These are phyloP conservation scores for Bolinopsis microptera DNA, from an alignment of 37 sponge, comb jelly and placozoan species.

Conservation along the genomic window DNA sequence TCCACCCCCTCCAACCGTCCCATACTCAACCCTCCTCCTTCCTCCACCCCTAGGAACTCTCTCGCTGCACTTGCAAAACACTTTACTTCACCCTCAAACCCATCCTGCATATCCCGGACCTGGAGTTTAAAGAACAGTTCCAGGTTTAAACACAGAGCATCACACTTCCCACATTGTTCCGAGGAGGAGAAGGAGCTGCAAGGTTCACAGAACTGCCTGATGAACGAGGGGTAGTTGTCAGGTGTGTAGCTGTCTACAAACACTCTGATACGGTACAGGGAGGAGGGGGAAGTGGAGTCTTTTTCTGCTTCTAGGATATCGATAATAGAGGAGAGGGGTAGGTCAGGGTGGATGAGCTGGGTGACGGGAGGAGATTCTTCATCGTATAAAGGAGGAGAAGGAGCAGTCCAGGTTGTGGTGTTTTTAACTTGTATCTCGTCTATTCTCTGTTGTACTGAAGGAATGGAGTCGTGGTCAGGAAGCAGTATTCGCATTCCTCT, in stretches of 20 bases:
- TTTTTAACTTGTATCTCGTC: background rate
- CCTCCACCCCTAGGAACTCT: background rate
- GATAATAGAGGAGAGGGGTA: background rate
- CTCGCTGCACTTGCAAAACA: background rate
- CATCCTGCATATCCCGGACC: background rate
- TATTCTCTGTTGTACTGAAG: background rate
- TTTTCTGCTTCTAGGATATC: background rate
- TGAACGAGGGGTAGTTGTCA: constrained; percentile 21
- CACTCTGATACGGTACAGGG: constrained; percentile 7
- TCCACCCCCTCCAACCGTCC: background rate
- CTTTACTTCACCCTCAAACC: background rate
- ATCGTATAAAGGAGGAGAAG: background rate
- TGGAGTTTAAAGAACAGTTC: constrained; percentile 13
- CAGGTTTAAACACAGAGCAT: background rate
- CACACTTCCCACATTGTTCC: background rate
- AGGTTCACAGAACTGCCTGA: background rate
- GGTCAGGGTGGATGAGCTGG: background rate
- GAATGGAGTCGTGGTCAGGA: background rate
- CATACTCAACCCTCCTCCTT: background rate
- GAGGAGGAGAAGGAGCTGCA: background rate
- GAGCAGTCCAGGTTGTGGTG: background rate
- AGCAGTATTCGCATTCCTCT: constrained; percentile 5
- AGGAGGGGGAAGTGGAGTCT: background rate
- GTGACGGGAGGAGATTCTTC: background rate
- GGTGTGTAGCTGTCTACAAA: constrained; percentile 18